Conservation (phyloP, 2,113 vertebrate genomes). For the Psilopogon haemacephalus region DNA sequence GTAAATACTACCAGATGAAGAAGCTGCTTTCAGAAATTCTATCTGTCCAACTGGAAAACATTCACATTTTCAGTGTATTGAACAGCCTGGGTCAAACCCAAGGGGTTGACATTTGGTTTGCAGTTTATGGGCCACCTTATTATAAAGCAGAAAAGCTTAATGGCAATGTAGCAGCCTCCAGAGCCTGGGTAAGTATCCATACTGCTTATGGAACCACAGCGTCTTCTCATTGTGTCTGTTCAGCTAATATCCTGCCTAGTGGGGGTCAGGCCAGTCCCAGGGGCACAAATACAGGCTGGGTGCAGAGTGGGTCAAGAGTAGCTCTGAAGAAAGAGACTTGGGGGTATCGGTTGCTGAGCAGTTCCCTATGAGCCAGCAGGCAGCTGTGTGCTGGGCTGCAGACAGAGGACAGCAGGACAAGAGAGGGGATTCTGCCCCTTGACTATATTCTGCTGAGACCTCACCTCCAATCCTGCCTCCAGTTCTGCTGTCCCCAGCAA, state of each 20-base stretch:
- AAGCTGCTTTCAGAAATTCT: constrained; percentile 77
- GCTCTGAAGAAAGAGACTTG: too few species aligned
- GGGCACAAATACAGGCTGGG: too few species aligned
- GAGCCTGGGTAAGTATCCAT: constrained; percentile 72
- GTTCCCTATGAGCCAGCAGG: too few species aligned
- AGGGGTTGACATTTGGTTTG: constrained; percentile 81
- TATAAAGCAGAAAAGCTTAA: constrained; percentile 84
- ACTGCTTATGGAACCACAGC: neutral
- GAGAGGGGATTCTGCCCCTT: too few species aligned
- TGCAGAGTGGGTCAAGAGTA: too few species aligned
- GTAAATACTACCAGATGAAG: constrained; percentile 77
- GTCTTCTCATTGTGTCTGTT: neutral
- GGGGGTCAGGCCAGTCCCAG: neutral
- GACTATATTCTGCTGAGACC: too few species aligned
- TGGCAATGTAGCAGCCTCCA: constrained; percentile 80
- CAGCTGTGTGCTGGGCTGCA: too few species aligned
- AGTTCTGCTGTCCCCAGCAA: too few species aligned
- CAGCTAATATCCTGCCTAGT: neutral
- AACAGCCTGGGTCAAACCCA: constrained; percentile 41
- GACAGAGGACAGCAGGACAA: too few species aligned
- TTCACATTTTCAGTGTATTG: constrained; percentile 85
- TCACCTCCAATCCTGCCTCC: too few species aligned
- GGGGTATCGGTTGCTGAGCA: too few species aligned
- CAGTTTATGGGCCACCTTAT: constrained; percentile 78
- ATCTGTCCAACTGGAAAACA: constrained; percentile 68